These are phyloP conservation scores for Gallinago paraguaiae DNA, from an alignment of 2,113 vertebrate genomes.

Conservation along the genomic window DNA sequence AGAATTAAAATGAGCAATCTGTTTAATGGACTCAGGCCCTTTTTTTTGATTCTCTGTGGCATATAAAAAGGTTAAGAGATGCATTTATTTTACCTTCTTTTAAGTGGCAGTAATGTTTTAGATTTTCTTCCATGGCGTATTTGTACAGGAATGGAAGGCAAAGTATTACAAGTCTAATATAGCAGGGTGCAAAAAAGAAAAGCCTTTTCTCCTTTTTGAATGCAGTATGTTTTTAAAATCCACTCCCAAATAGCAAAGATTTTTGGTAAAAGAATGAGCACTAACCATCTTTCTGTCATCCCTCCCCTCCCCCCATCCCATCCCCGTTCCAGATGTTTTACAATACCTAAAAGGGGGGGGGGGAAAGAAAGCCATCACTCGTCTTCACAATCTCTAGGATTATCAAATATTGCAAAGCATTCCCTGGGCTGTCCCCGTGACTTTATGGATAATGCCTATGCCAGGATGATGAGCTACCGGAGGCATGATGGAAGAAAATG, in stretches of 20 bases:
- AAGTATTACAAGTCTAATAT: background rate
- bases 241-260: background rate
- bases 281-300: background rate
- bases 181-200: background rate
- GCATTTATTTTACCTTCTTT: conserved; percentile 25
- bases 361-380: background rate
- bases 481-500: background rate
- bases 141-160: background rate
- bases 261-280: background rate
- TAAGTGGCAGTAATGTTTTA: background rate
- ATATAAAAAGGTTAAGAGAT: conserved; percentile 22
- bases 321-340: background rate
- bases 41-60: conserved; percentile 16
- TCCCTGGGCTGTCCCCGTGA: background rate
- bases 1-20: conserved; percentile 40
- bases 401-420: background rate
- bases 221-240: background rate
- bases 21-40: background rate
- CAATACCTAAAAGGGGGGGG: background rate
- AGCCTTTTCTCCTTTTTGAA: background rate
- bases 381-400: background rate
- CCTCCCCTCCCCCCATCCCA: too few relatives aligned
- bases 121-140: background rate
- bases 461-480: background rate
- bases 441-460: background rate